phyloP scores from a whole-genome alignment of 1,140 invertebrate genomes.

The Pristionchus pacificus region DNA sequence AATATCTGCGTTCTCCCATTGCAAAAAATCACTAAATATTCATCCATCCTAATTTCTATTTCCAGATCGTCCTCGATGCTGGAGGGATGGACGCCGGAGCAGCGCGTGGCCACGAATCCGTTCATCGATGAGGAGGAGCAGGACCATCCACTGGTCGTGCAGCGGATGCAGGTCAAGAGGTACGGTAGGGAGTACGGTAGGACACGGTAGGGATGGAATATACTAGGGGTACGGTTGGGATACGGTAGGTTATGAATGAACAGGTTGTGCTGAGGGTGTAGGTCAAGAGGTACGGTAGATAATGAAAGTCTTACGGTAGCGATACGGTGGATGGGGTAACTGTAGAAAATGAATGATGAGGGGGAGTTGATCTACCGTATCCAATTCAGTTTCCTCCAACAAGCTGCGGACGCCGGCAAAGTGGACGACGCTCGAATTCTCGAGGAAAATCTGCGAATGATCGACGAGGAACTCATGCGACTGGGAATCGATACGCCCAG shows the following conservation, averaged over 20 bases:
- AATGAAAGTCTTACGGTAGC: no score
- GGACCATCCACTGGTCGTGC: neutral
- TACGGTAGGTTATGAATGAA: no score
- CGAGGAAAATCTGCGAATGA: neutral
- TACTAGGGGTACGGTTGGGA: no score
- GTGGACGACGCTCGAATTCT: neutral
- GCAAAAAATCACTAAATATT: no score
- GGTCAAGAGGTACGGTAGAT: neutral
- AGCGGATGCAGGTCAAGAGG: neutral
- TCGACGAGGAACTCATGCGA: neutral
- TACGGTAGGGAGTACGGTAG: no score
- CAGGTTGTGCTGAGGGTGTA: neutral
- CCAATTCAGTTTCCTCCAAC: neutral
- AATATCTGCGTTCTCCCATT: no score
- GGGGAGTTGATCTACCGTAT: neutral
- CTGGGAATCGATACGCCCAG: neutral
- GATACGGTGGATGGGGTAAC: no score
- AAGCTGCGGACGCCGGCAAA: neutral
- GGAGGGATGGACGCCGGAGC: neutral
- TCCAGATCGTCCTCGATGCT: neutral
- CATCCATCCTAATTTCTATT: neutral
- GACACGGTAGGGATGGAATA: no score
- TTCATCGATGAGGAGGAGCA: neutral
- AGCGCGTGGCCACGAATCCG: neutral
- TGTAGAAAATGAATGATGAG: neutral